Base-by-base conservation (phyloP, 2,797 vertebrate genomes). In the Lithobates sylvaticus region DNA sequence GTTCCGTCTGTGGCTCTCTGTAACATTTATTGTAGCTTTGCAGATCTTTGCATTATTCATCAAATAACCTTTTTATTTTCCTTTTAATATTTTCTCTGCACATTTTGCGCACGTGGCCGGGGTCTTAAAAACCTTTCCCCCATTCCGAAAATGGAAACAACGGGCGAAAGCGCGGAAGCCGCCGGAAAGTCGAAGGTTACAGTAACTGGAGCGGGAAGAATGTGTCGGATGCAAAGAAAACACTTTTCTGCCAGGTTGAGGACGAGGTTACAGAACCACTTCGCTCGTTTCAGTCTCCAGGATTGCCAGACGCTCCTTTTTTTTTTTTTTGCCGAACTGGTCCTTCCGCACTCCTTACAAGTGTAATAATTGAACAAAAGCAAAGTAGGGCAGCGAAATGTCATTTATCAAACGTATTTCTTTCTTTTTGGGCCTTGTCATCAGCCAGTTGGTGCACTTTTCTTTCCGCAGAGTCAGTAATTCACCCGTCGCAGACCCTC, bases 201-300 rank as follows among this genome's bases (percentile, higher is more conserved):
- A 65, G 76, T 84, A 87, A 84, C 81, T 84, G 61, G 76, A 87
- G 86, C 86, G 70, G 86, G 86, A 83, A 79, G 68, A 75, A 68
- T 64, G 85, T 65, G 70, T 47, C 18, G 26, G 29, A 69, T 34
- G 69, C 80, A 73, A 26, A 23, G 27, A 27, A 67, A 78, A 72
- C 32, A 32, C 27, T 29, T 61, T 73, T 70, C 29, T 70, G 61
- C 32, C 81, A 84, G 58, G 81, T 79, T 69, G 42, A 80, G 81
- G 76, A 39, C 70, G 78, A 65, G 81, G 85, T 87, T 68, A 78
- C 39, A 58, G 58, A 79, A 26, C 23, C 21, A n/a, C 27, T 67
- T 42, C 61, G n/a, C 67, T 44, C 5, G 18, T 58, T 21, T 16
- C 15, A 32, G 39, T 61, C 54, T 78, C 83, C 54, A 44, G 27